phyloP scores from a whole-genome alignment of 2,113 vertebrate genomes.

The Oncorhynchus tshawytscha region DNA sequence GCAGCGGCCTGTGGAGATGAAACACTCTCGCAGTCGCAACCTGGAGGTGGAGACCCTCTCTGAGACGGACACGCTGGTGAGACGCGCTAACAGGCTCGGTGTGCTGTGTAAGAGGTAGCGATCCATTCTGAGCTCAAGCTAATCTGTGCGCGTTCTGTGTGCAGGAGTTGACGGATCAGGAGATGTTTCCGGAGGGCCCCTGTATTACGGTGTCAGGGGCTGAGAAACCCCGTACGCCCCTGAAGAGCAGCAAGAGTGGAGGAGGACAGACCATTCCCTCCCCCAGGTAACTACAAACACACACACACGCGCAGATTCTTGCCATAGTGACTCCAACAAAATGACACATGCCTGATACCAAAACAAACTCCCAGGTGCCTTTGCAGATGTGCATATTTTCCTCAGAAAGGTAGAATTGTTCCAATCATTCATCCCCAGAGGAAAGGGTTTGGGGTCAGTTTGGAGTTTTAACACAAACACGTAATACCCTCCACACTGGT shows the following conservation, averaged over 20 bases:
- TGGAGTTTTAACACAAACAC: too few species aligned
- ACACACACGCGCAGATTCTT: neutral
- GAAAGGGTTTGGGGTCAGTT: too few species aligned
- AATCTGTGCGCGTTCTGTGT: conserved; percentile 27
- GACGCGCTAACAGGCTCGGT: neutral
- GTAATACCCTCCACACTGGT: too few species aligned
- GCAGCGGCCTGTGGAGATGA: conserved; percentile 75
- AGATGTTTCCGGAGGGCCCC: conserved; percentile 76
- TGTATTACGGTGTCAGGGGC: conserved; percentile 80
- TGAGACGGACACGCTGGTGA: conserved; percentile 79
- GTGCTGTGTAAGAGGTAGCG: neutral
- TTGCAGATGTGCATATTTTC: too few species aligned
- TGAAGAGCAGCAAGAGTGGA: conserved; percentile 81
- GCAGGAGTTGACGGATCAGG: conserved; percentile 82
- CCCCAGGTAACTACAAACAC: conserved; percentile 69
- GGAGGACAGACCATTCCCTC: conserved; percentile 75
- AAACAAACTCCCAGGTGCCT: too few species aligned
- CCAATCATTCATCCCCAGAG: neutral
- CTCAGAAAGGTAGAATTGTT: too few species aligned
- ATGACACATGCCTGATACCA: too few species aligned
- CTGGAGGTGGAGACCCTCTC: conserved; percentile 76
- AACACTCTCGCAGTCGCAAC: conserved; percentile 79
- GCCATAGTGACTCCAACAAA: too few species aligned
- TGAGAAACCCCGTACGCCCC: conserved; percentile 83
- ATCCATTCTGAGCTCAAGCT: neutral